Evolutionary conservation across 2,113 vertebrate genomes (phyloP), one percentile per base, ranked within the genome.

Genomic region (Caranx melampygus): DNA sequence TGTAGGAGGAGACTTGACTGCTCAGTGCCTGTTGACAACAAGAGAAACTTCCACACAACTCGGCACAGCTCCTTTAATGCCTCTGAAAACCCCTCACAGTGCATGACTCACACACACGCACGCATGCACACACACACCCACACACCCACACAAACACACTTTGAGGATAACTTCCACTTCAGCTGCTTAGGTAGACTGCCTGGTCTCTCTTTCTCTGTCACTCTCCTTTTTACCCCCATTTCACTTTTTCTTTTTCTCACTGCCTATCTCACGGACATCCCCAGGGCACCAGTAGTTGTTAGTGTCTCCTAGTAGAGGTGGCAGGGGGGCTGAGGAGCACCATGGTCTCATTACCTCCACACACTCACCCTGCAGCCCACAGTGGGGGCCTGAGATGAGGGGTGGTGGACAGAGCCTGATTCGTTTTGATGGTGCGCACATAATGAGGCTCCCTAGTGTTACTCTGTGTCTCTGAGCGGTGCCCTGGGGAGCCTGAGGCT

Each of bases 141-240:
- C 76, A 68, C 60, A 82, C 76, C 16, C 72, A 67, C 62, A 60
- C 10, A 5, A 69, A 78, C 61, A 79, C 72, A 71, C 78, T 64
- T 80, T 89, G 75, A 89, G 87, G 78, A 93, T 91, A 93, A 91
- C 89, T 93, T 92, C 87, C 90, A 92, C 90, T 93, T 93, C 91
- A 94, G 92, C 93, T 92, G 92, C 91, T 94, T 90, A 93, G 92
- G 91, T 93, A 84, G 92, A 88, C 89, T 92, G 84, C 85, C 78
- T 88, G 83, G 76, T 87, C 82, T 75, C 81, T 64, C 74, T 75
- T 69, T 67, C 79, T 80, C 83, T 78, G 79, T 84, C 78, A 69
- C 87, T 77, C 82, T 82, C 26, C 14, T 64, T 69, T 6, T 51
- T 52, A 45, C 64, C 81, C 47, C 74, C 59, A 78, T 88, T 90